phyloP scores from a whole-genome alignment of 2,113 vertebrate species.

The Stictonetta naevosa region DNA sequence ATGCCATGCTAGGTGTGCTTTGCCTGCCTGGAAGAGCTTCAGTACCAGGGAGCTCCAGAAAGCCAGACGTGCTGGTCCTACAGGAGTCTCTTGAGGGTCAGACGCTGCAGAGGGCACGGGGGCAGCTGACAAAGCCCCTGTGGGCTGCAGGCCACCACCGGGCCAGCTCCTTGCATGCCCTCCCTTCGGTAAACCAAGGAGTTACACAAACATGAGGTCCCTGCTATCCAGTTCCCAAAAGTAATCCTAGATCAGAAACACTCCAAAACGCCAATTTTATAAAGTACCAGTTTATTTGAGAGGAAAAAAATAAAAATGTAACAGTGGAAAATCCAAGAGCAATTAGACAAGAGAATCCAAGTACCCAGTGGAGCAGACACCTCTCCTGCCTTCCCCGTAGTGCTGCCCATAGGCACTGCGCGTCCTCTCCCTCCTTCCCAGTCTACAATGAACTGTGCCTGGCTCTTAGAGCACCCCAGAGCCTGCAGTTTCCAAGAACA shows the following conservation, averaged over 20 bases:
- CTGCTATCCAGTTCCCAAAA: background rate
- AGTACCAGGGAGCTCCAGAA: background rate
- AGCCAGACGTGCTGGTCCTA: accelerated
- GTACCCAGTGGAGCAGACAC: background rate
- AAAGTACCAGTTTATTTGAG: conserved; percentile 82
- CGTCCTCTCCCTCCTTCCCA: background rate
- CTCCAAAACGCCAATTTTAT: conserved; percentile 50
- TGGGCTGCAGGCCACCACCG: background rate
- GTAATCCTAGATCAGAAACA: conserved; percentile 21
- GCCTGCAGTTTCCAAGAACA: background rate
- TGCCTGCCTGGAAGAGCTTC: background rate
- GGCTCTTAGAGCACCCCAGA: background rate
- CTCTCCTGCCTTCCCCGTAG: conserved; percentile 7
- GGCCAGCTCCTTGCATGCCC: background rate
- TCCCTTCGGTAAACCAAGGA: background rate
- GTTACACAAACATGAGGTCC: background rate
- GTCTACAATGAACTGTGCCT: background rate
- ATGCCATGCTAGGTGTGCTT: background rate
- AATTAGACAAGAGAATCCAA: conserved; percentile 56
- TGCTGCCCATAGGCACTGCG: background rate
- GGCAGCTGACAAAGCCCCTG: conserved; percentile 11
- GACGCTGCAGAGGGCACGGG: background rate
- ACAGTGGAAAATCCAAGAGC: conserved; percentile 71
- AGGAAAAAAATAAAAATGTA: conserved; percentile 33
- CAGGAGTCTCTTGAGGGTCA: background rate